Evolutionary conservation across 2,113 vertebrate genomes (phyloP).

Genomic region (Spilogale gracilis): DNA sequence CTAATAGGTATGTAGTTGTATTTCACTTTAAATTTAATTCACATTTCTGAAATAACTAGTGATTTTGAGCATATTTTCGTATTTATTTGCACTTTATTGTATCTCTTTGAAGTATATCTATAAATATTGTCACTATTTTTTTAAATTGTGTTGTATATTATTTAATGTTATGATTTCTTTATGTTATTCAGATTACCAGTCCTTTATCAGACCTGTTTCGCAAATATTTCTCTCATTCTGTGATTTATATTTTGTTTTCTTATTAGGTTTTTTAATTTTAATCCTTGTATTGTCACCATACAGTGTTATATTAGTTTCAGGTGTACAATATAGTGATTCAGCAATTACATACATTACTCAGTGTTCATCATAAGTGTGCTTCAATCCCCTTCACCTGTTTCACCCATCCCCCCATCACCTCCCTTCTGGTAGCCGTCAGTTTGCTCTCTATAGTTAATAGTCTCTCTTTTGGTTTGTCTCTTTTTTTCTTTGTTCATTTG

Average conservation of each 20-base stretch:
- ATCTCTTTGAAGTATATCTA: background rate
- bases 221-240: background rate
- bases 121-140: background rate
- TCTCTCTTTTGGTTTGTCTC: background rate
- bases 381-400: background rate
- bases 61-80: background rate
- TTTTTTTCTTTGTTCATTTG: background rate
- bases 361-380: background rate
- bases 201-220: background rate
- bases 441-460: background rate
- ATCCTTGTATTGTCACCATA: background rate
- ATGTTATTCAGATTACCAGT: background rate
- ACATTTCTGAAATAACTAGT: background rate
- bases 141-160: background rate
- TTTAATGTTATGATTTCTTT: background rate
- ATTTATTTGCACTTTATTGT: background rate
- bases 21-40: slow-evolving; percentile 28
- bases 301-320: background rate
- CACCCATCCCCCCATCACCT: background rate
- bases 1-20: background rate
- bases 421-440: background rate
- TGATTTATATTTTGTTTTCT: background rate
- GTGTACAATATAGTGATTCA: background rate
- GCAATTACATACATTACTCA: background rate
- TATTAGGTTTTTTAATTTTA: background rate